phyloP scores from a whole-genome alignment of 1,140 invertebrate genomes.

The Drosophila pectinifera region DNA sequence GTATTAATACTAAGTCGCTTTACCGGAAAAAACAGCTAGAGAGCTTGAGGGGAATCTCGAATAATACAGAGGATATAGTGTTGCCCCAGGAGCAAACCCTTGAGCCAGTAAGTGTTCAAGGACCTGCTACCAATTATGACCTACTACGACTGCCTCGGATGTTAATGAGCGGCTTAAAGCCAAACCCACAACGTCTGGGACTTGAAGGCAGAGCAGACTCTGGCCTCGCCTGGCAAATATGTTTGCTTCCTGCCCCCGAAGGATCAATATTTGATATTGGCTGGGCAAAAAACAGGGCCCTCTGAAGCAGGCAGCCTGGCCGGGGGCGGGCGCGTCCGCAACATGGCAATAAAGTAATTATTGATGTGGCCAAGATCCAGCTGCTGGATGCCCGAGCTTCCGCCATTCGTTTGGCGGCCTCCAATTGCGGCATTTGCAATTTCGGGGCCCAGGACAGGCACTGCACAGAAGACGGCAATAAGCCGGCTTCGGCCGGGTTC shows the following conservation, averaged over 20 bases:
- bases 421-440: conserved; percentile 64
- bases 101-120: too few species aligned
- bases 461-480: conserved; percentile 47
- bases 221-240: background rate
- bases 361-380: conserved; percentile 31
- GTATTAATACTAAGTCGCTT: background rate
- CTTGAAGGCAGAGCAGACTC: background rate
- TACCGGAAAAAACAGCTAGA: background rate
- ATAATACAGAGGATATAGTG: background rate
- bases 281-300: background rate
- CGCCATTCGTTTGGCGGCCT: conserved; percentile 29
- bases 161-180: conserved; percentile 1
- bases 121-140: background rate
- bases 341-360: conserved; percentile 61
- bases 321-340: too few species aligned
- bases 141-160: background rate
- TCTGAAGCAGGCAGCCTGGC: background rate
- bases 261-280: conserved; percentile 37
- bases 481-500: conserved; percentile 9
- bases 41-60: too few species aligned
- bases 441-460: too few species aligned
- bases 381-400: conserved; percentile 25
- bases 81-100: too few species aligned
- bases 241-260: conserved; percentile 5
- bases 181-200: background rate